phyloP scores from a whole-genome alignment of 2,888 invertebrate genomes.

The Epirrhoe tristata region DNA sequence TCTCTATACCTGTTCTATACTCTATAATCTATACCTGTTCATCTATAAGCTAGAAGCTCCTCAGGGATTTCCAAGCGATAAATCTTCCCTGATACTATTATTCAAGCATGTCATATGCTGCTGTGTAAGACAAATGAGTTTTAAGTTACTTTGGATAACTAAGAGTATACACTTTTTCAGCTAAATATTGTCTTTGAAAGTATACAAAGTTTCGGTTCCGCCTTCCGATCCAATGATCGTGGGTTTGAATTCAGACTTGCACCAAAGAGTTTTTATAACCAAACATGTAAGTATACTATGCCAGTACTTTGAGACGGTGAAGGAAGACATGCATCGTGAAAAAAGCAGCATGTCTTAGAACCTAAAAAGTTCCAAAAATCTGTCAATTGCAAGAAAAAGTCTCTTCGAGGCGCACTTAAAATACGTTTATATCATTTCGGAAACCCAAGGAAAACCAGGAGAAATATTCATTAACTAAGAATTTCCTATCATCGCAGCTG shows the following conservation, averaged over 20 bases:
- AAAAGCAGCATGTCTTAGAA: too few relatives aligned
- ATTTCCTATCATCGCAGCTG: conserved; percentile 37
- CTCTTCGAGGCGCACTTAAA: background rate
- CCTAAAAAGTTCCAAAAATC: too few relatives aligned
- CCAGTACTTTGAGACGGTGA: too few relatives aligned
- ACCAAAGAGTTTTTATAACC: too few relatives aligned
- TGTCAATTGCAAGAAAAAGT: too few relatives aligned
- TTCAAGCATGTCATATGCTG: conserved; percentile 63
- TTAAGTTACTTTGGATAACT: conserved; percentile 26
- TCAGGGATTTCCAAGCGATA: conserved; percentile 50
- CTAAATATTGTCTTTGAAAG: background rate
- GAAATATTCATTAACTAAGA: conserved; percentile 27
- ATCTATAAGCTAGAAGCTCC: conserved; percentile 2
- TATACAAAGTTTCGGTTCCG: too few relatives aligned
- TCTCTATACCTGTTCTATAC: too few relatives aligned
- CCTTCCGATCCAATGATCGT: too few relatives aligned
- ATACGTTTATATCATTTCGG: background rate
- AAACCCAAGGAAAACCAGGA: background rate
- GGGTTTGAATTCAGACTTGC: too few relatives aligned
- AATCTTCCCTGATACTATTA: conserved; percentile 59
- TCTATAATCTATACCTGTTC: background rate
- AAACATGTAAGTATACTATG: too few relatives aligned
- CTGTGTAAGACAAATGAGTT: conserved; percentile 54
- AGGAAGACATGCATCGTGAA: too few relatives aligned
- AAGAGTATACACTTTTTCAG: conserved; percentile 10